Conservation (phyloP, 2,113 vertebrate genomes). For the Psettodes erumei region DNA sequence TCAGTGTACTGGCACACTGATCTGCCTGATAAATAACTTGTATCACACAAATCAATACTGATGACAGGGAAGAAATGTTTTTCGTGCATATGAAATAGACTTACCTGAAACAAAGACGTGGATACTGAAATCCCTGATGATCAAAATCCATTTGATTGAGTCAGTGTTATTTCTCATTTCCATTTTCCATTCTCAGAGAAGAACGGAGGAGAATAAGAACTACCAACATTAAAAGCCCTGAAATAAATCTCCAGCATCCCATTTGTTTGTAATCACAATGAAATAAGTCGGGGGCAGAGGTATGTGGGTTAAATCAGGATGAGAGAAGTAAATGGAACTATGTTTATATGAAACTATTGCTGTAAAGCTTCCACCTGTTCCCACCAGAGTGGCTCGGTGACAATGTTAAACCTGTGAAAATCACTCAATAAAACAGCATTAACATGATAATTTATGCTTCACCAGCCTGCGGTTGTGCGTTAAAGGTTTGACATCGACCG, state of each 20-base stretch:
- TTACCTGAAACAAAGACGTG: neutral
- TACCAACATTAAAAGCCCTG: neutral
- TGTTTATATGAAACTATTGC: neutral
- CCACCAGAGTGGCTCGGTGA: neutral
- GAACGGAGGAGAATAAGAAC: neutral
- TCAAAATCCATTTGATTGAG: slow-evolving; percentile 2
- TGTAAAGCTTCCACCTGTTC: slow-evolving; percentile 35
- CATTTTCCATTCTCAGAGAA: neutral
- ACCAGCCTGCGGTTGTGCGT: slow-evolving; percentile 12
- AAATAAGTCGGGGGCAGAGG: neutral
- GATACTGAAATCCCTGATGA: neutral
- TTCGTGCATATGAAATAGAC: neutral
- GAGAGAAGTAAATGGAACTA: neutral
- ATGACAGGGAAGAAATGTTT: neutral
- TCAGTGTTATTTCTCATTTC: neutral
- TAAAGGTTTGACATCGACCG: slow-evolving; percentile 3
- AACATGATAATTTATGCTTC: slow-evolving; percentile 30
- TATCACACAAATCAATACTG: neutral
- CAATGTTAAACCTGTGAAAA: slow-evolving; percentile 50
- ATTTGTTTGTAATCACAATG: neutral
- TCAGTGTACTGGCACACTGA: neutral
- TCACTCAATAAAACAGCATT: slow-evolving; percentile 48
- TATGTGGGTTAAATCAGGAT: neutral
- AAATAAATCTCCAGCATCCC: neutral
- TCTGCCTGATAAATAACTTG: neutral